These are phyloP conservation scores for Cliona cf. orientalis DNA, from an alignment of 37 sponge, comb jelly and placozoan species.

Conservation along the genomic window DNA sequence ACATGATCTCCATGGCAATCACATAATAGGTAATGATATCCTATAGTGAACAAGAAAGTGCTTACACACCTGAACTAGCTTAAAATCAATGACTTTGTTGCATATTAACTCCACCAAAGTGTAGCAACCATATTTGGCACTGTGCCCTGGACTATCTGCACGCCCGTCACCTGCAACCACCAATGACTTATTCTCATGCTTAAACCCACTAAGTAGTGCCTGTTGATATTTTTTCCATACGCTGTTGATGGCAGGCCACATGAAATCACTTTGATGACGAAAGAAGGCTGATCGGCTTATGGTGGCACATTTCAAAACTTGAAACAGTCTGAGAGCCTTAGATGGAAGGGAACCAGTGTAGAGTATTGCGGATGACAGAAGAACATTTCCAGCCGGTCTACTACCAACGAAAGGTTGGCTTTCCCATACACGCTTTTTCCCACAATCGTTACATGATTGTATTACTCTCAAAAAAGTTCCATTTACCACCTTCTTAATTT, in stretches of 20 bases:
- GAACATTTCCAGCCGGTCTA: slow-evolving; percentile 51
- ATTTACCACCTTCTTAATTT: background rate
- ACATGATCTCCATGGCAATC: background rate
- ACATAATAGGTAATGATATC: too few species aligned
- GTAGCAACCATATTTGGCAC: slow-evolving; percentile 73
- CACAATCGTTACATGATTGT: background rate
- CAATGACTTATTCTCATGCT: background rate
- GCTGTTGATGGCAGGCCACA: slow-evolving; percentile 7
- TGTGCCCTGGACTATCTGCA: slow-evolving; percentile 67
- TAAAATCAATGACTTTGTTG: slow-evolving; percentile 39
- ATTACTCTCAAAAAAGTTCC: slow-evolving; percentile 18
- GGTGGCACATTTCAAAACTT: slow-evolving; percentile 8
- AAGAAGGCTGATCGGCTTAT: slow-evolving; percentile 36
- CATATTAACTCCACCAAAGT: slow-evolving; percentile 41
- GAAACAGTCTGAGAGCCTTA: slow-evolving; percentile 21
- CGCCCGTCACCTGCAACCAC: slow-evolving; percentile 65
- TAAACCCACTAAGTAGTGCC: slow-evolving; percentile 5
- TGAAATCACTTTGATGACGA: slow-evolving; percentile 34
- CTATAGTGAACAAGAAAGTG: too few species aligned
- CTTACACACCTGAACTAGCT: slow-evolving; percentile 61
- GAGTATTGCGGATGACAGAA: slow-evolving; percentile 46
- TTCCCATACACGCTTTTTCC: background rate
- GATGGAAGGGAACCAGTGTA: slow-evolving; percentile 57
- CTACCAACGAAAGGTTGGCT: background rate
- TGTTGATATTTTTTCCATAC: slow-evolving; percentile 30